phyloP scores from a whole-genome alignment of 2,113 vertebrate species.

The Calypte anna region DNA sequence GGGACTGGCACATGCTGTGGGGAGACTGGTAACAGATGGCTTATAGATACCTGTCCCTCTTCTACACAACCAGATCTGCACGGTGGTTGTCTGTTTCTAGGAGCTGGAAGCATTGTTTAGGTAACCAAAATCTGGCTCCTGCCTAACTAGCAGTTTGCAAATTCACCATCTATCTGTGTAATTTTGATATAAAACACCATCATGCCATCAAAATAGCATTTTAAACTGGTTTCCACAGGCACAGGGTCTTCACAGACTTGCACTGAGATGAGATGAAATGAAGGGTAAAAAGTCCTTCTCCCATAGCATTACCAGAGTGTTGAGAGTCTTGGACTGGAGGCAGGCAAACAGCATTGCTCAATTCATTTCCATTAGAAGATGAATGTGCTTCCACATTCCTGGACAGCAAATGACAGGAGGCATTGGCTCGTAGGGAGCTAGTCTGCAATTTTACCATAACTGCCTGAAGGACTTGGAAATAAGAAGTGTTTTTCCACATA shows the following conservation, averaged over 20 bases:
- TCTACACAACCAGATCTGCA: not conserved
- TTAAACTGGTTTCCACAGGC: not conserved
- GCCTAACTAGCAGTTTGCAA: not conserved
- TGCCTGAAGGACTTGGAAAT: constrained; percentile 46
- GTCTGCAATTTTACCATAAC: constrained; percentile 39
- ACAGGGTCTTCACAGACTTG: not conserved
- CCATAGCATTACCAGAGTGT: not conserved
- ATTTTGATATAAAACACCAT: not conserved
- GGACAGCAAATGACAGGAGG: constrained; percentile 27
- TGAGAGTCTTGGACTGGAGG: not conserved
- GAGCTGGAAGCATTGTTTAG: not conserved
- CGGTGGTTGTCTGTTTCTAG: not conserved
- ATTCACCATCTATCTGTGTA: not conserved
- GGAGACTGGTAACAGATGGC: not conserved
- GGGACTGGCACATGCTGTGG: fast-evolving
- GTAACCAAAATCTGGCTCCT: not conserved
- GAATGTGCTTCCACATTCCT: constrained; percentile 32
- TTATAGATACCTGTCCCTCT: not conserved
- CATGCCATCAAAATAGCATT: not conserved
- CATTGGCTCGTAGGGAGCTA: constrained; percentile 21
- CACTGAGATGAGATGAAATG: not conserved
- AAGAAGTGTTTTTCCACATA: constrained; percentile 29
- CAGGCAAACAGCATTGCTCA: not conserved
- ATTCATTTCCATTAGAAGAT: constrained; percentile 16
- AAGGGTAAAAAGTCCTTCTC: not conserved